These are phyloP conservation scores for Acleris laterana DNA, from an alignment of 2,888 invertebrate genomes.

Conservation along the genomic window DNA sequence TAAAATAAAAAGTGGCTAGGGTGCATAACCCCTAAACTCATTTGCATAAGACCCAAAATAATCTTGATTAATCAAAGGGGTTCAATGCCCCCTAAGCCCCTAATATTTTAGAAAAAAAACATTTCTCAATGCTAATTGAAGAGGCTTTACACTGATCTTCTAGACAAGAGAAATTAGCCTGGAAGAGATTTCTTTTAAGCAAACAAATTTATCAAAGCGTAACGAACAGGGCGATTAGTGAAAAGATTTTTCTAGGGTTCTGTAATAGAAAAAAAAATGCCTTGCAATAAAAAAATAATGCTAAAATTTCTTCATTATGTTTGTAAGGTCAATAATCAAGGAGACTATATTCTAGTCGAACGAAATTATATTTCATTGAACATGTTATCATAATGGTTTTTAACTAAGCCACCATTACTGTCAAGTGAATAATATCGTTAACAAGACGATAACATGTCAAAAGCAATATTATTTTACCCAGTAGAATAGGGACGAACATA, in stretches of 20 bases:
- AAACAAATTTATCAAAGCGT: conserved; percentile 46
- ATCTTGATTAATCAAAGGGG: conserved; percentile 29
- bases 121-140: conserved; percentile 38
- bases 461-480: no score
- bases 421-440: no score
- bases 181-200: conserved; percentile 46
- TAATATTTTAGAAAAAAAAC: conserved; percentile 34
- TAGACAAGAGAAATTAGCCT: conserved; percentile 51
- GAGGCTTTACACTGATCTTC: conserved; percentile 42
- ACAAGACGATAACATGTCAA: no score
- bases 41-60: conserved; percentile 18
- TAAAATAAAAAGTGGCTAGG: not conserved
- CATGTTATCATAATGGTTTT: no score
- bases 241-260: conserved; percentile 25
- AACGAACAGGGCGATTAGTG: conserved; percentile 46
- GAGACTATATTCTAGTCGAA: no score
- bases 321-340: no score
- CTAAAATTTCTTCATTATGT: no score
- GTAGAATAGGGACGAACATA: no score
- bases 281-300: no score
- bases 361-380: no score
- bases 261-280: not conserved
- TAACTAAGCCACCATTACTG: no score
- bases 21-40: not conserved
- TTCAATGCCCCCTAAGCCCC: conserved; percentile 26